Percentiles rank a stretch among this genome's conserved stretches.
phyloP scores from a whole-genome alignment of 2,888 invertebrate species.

The Watsonalla cultraria region DNA sequence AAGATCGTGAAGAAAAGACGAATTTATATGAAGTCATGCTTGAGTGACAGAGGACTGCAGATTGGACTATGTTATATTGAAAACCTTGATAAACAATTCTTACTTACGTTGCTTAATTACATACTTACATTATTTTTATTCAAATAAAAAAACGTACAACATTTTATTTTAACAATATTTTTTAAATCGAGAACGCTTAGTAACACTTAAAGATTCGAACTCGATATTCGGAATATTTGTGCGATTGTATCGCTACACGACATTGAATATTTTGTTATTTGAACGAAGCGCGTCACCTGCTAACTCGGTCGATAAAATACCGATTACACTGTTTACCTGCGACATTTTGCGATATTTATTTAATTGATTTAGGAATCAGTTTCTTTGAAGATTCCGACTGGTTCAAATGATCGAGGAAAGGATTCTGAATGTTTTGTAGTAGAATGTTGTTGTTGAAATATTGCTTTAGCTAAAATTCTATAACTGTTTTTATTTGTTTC shows the following conservation, averaged over 20 bases:
- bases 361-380: conserved; percentile 5
- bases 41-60: too few species aligned
- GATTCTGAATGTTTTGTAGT: too few species aligned
- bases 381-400: neutral
- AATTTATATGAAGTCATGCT: too few species aligned
- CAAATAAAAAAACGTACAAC: neutral
- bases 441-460: too few species aligned
- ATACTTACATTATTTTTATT: neutral
- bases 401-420: neutral
- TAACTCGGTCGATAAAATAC: conserved; percentile 42
- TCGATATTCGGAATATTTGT: conserved; percentile 56
- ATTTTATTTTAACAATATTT: neutral
- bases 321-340: conserved; percentile 29
- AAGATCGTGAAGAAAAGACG: too few species aligned
- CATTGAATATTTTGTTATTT: conserved; percentile 58
- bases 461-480: too few species aligned
- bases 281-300: conserved; percentile 50
- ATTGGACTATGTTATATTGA: too few species aligned
- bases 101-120: too few species aligned
- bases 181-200: conserved; percentile 30
- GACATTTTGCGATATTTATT: conserved; percentile 26
- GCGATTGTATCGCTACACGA: conserved; percentile 66
- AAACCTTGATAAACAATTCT: too few species aligned
- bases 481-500: too few species aligned
- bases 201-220: conserved; percentile 36